Evolutionary conservation across 2,797 vertebrate species (phyloP).

Genomic region (Acridotheres tristis): DNA sequence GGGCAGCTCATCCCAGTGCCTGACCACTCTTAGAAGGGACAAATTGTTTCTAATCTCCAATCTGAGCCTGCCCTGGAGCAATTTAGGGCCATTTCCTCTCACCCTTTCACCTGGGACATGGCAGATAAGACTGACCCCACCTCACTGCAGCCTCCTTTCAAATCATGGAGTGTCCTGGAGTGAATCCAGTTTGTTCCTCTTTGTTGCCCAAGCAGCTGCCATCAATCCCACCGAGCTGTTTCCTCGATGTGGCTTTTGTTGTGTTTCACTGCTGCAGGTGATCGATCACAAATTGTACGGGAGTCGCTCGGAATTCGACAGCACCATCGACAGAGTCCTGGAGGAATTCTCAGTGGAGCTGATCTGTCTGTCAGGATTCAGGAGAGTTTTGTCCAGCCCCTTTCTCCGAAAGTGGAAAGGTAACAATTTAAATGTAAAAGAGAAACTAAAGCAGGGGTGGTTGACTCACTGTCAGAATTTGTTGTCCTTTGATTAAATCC

Average conservation of each 20-base stretch:
- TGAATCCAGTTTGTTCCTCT: not conserved
- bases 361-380: slow-evolving; percentile 88
- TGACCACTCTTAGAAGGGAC: not conserved
- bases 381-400: slow-evolving; percentile 83
- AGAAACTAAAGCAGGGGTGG: not conserved
- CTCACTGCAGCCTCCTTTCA: not conserved
- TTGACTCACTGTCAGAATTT: not conserved
- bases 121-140: not conserved
- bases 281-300: slow-evolving; percentile 89
- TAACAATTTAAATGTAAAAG: slow-evolving; percentile 9
- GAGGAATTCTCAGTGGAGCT: slow-evolving; percentile 86
- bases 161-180: not conserved
- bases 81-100: not conserved
- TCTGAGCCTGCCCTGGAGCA: not conserved
- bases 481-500: not conserved
- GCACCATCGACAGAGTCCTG: slow-evolving; percentile 84
- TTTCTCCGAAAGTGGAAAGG: slow-evolving; percentile 90
- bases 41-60: too few species aligned
- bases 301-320: slow-evolving; percentile 88
- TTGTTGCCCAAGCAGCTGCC: not conserved
- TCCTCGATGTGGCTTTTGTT: not conserved
- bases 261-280: slow-evolving; percentile 72
- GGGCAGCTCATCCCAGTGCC: not conserved
- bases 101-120: not conserved
- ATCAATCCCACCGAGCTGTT: not conserved